Evolutionary conservation across 2,888 invertebrate genomes (phyloP).

Genomic region (Apamea crenata): DNA sequence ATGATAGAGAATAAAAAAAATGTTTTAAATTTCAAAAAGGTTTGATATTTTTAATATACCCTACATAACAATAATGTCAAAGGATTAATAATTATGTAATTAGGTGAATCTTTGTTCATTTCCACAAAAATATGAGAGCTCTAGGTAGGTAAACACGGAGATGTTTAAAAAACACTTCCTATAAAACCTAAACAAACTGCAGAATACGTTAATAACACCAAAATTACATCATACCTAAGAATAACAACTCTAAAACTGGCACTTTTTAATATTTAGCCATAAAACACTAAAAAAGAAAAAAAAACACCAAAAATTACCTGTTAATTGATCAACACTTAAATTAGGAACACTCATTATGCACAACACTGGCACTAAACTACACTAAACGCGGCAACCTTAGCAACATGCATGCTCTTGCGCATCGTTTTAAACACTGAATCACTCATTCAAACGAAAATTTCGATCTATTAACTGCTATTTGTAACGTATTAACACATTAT

Average conservation of each 20-base stretch:
- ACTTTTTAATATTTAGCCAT: constrained; percentile 6
- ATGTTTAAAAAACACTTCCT: constrained; percentile 33
- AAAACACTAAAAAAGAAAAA: constrained; percentile 1
- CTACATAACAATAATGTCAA: not conserved
- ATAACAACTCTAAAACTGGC: not conserved
- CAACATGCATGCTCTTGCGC: constrained; percentile 74
- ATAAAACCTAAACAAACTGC: constrained; percentile 22
- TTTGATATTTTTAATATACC: not conserved
- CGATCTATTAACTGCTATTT: constrained; percentile 81
- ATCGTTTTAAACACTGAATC: constrained; percentile 84
- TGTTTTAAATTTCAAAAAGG: not conserved
- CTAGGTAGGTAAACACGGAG: not conserved
- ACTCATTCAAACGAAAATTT: constrained; percentile 80
- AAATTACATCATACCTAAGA: constrained; percentile 41
- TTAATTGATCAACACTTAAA: constrained; percentile 86
- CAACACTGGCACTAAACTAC: constrained; percentile 71
- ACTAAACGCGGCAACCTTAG: constrained; percentile 70
- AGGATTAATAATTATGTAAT: not conserved
- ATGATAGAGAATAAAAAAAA: not conserved
- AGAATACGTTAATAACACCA: constrained; percentile 36
- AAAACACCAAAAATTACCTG: constrained; percentile 75
- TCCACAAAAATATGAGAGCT: not conserved
- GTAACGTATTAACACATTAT: constrained; percentile 78
- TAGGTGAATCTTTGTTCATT: not conserved
- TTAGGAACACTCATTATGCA: constrained; percentile 87